These are phyloP conservation scores for Melanocharis versteri DNA, from an alignment of 2,113 vertebrate species.

Conservation along the genomic window DNA sequence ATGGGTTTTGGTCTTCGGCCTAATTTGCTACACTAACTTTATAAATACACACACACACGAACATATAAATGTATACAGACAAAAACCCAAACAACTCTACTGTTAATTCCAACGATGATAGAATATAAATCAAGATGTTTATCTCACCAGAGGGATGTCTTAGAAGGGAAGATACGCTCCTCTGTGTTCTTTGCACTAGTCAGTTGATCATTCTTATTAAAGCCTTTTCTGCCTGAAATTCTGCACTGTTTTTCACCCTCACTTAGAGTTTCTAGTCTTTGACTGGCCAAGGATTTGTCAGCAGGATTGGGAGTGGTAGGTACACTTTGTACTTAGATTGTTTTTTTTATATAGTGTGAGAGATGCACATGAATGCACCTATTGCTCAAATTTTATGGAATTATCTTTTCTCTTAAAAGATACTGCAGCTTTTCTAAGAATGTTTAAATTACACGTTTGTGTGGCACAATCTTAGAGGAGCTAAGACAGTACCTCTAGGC, in stretches of 20 bases:
- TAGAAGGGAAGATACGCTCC: neutral
- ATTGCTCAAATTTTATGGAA: neutral
- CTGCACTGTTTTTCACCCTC: neutral
- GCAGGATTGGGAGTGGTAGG: neutral
- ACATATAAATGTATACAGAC: neutral
- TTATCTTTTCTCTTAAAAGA: neutral
- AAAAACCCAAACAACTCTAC: accelerated
- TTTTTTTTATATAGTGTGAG: neutral
- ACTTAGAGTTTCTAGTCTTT: neutral
- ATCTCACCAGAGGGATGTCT: neutral
- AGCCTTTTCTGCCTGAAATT: neutral
- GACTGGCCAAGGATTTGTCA: neutral
- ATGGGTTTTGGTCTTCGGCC: neutral
- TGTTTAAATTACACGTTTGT: neutral
- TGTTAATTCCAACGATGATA: neutral
- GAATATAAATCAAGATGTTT: neutral
- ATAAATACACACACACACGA: neutral
- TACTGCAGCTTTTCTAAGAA: neutral
- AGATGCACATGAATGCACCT: neutral
- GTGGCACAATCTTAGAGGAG: neutral
- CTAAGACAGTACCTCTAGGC: neutral
- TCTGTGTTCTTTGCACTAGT: neutral
- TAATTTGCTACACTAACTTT: neutral
- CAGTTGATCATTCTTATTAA: neutral
- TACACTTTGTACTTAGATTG: neutral